These are phyloP conservation scores for Cryptomyrus ogoouensis DNA, from an alignment of 2,113 vertebrate species.

Conservation along the genomic window DNA sequence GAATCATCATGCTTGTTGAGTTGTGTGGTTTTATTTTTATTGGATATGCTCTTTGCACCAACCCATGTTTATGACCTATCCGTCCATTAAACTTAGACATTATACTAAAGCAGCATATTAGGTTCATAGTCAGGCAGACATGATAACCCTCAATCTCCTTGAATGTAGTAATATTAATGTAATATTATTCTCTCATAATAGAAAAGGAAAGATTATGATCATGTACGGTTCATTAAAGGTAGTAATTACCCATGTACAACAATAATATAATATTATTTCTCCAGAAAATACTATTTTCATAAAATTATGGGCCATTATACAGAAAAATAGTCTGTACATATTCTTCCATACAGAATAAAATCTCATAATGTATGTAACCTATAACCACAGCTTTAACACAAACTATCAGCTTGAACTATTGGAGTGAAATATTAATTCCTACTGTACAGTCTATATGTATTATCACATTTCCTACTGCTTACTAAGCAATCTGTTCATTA, in stretches of 20 bases:
- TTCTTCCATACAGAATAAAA: background rate
- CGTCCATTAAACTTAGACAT: constrained; percentile 53
- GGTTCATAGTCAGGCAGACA: background rate
- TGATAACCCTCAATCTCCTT: background rate
- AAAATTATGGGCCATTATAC: background rate
- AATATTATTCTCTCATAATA: background rate
- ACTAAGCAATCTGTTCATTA: background rate
- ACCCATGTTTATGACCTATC: constrained; percentile 56
- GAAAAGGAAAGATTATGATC: background rate
- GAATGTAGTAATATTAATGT: background rate
- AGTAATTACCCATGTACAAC: background rate
- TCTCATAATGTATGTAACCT: background rate
- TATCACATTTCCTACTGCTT: background rate
- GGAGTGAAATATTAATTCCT: background rate
- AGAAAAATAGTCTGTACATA: background rate
- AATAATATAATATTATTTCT: background rate
- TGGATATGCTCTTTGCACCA: constrained; percentile 50
- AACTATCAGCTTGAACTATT: background rate
- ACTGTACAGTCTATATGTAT: background rate
- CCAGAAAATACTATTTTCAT: background rate
- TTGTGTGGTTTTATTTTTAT: constrained; percentile 35
- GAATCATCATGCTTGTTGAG: constrained; percentile 21
- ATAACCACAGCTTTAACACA: background rate
- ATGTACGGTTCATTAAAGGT: background rate
- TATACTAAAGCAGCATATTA: constrained; percentile 34